Base-by-base conservation (phyloP, 2,797 vertebrate species). In the Danio aesculapii region DNA sequence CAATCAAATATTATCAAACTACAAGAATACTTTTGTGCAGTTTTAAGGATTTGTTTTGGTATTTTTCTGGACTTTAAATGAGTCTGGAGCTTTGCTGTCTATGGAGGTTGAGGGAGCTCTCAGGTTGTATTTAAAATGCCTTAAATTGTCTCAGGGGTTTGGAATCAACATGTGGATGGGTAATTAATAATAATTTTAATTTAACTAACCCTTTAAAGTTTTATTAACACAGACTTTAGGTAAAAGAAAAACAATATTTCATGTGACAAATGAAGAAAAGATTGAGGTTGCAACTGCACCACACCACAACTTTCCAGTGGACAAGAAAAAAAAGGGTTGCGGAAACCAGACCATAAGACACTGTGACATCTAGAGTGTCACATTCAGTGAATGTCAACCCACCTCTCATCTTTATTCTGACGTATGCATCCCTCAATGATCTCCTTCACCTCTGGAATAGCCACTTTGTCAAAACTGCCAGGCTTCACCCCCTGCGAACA, bases 361-460 rank as follows among this genome's bases (percentile, higher is more conserved):
- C 7, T 69, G 16, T 0, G 9, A 70, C 30, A 70, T n/a, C 66
- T 70, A 30, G 39, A 53, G 14, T 41, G 19, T 39, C 39, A 17
- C 12, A 8, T 17, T 39, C 13, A 6, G 30, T 49, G 16, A 53
- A 41, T 11, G 73, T 73, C 50, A 63, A 5, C 61, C 89, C 69
- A 99, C 98, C 98, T 96, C 90, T 99, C 97, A 0, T 99, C 97
- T 92, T 99, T 99, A 92, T 98, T 98, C 90, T 99, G 97, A 13
- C 96, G 95, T 88, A 99, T 99, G 86, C 98, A 99, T 88, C 97
- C 98, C 91, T 99, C 98, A 55, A 99, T 99, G 88, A 99, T 99
- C 92, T 99, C 98, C 89, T 99, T 99, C 79, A 99, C 98, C 92
- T 99, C 98, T 81, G 98, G 98, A 92, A 99, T 97, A 86, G 98